phyloP scores from a whole-genome alignment of 23 tunicate species.

The Diplosoma virens region DNA sequence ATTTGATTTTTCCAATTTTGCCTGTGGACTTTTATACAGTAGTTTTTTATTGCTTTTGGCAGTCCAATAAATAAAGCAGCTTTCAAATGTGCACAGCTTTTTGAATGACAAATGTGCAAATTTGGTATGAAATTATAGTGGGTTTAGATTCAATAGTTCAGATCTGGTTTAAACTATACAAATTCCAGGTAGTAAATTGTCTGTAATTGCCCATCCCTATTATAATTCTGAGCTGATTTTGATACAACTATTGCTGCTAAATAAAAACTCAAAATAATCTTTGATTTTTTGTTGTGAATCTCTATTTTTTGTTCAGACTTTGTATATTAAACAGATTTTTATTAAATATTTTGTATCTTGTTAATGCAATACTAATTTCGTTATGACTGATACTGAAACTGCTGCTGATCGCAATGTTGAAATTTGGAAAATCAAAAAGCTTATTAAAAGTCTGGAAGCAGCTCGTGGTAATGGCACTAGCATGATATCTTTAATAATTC shows the following conservation, averaged over 20 bases:
- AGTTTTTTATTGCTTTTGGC: too few relatives aligned
- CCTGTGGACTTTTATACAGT: too few relatives aligned
- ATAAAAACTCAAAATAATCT: not conserved
- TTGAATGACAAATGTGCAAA: too few relatives aligned
- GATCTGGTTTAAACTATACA: too few relatives aligned
- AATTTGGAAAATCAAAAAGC: conserved; percentile 97
- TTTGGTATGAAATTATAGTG: too few relatives aligned
- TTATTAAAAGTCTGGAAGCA: conserved; percentile 94
- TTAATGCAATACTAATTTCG: not conserved
- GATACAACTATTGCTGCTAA: not conserved
- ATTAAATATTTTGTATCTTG: not conserved
- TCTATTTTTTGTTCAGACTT: not conserved
- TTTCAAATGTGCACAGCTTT: too few relatives aligned
- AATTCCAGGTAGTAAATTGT: too few relatives aligned
- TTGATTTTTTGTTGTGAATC: not conserved
- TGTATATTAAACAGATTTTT: not conserved
- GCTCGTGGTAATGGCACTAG: conserved; percentile 99
- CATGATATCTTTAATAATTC: conserved; percentile 98
- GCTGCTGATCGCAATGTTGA: conserved; percentile 99
- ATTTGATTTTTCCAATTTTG: too few relatives aligned
- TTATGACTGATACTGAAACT: conserved; percentile 87
- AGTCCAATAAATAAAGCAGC: too few relatives aligned
- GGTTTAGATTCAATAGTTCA: too few relatives aligned
- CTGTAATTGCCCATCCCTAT: not conserved
- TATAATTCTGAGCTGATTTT: not conserved